These are phyloP conservation scores for Promerops cafer DNA, from an alignment of 2,113 vertebrate genomes.

Conservation along the genomic window DNA sequence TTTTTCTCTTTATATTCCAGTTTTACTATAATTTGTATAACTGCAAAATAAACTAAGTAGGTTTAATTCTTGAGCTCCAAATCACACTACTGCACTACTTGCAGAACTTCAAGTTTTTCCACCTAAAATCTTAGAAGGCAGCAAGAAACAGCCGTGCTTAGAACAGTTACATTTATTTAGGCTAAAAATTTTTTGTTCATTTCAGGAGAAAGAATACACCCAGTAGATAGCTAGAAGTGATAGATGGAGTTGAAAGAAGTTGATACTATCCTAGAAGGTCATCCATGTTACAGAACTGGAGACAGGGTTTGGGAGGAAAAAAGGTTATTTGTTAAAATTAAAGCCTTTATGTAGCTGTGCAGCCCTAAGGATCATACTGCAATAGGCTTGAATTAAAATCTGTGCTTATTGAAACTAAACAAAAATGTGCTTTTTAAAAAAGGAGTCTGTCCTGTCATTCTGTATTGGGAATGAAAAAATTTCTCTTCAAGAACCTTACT, in stretches of 20 bases:
- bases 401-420: not conserved
- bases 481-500: not conserved
- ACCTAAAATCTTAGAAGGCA: not conserved
- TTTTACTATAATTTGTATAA: not conserved
- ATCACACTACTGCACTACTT: not conserved
- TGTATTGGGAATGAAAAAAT: not conserved
- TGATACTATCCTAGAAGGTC: not conserved
- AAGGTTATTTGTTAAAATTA: not conserved
- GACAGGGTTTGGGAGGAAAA: not conserved
- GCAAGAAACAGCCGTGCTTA: not conserved
- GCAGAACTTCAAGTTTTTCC: not conserved
- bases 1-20: conserved; percentile 4
- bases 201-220: not conserved
- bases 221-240: not conserved
- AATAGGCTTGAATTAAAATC: not conserved
- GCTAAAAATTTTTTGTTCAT: not conserved
- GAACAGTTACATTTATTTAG: not conserved
- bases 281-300: not conserved
- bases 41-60: not conserved
- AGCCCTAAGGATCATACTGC: not conserved
- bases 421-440: not conserved
- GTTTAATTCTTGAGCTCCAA: not conserved
- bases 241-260: not conserved
- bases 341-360: not conserved
- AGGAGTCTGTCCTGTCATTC: not conserved